These are phyloP conservation scores for Xylota segnis DNA, from an alignment of 2,888 invertebrate species.

Conservation along the genomic window DNA sequence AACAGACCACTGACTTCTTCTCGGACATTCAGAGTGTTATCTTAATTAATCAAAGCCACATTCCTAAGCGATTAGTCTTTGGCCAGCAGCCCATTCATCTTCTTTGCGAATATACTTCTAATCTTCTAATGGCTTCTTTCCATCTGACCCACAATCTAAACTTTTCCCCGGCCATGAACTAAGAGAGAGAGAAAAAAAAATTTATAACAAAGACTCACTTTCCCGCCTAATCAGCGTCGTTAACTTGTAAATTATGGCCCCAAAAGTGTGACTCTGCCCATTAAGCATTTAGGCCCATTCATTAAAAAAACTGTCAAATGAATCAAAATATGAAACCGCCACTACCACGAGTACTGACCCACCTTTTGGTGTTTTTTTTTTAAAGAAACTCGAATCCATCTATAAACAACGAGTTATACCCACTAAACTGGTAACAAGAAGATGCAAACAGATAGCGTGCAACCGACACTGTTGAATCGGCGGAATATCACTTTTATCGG, in stretches of 20 bases:
- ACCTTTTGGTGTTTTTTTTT: not conserved
- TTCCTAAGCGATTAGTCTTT: not conserved
- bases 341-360: not conserved
- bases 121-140: not conserved
- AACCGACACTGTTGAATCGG: constrained; percentile 1
- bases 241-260: not conserved
- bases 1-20: not conserved
- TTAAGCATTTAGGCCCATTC: constrained; percentile 14
- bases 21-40: not conserved
- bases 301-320: constrained; percentile 13
- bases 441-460: constrained; percentile 10
- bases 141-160: not conserved
- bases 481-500: constrained; percentile 15
- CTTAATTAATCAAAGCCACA: constrained; percentile 18
- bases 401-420: constrained; percentile 4
- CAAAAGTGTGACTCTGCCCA: not conserved
- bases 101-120: too few species aligned
- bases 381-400: not conserved
- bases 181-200: too few species aligned
- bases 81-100: not conserved
- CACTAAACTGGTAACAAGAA: constrained; percentile 15
- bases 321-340: not conserved
- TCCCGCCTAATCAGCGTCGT: not conserved
- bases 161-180: not conserved
- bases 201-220: not conserved